Conservation (phyloP, 2,797 vertebrate species). For the Astyanax mexicanus region DNA sequence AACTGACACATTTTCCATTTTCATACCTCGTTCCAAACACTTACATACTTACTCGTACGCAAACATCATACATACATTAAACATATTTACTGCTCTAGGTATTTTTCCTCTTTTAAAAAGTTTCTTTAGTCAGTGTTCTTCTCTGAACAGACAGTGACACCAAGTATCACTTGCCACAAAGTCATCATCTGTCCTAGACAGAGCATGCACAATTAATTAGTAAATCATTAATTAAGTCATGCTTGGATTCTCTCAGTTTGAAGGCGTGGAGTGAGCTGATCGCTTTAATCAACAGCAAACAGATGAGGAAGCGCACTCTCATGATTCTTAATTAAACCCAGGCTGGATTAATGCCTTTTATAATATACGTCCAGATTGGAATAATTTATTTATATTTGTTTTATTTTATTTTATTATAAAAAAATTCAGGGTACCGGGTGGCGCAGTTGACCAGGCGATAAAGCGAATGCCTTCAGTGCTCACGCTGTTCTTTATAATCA, state of each 20-base stretch:
- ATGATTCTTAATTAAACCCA: conserved; percentile 58
- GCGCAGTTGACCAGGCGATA: conserved; percentile 11
- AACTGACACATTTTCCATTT: too few species aligned
- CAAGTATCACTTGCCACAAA: conserved; percentile 54
- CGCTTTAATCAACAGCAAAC: conserved; percentile 63
- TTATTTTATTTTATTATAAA: neutral
- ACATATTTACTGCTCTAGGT: too few species aligned
- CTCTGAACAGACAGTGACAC: conserved; percentile 23
- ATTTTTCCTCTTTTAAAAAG: too few species aligned
- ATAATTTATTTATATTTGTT: too few species aligned
- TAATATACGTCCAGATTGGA: conserved; percentile 26
- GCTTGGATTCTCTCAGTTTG: conserved; percentile 57
- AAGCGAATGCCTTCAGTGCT: conserved; percentile 23
- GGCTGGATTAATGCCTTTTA: conserved; percentile 40
- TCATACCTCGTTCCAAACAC: too few species aligned
- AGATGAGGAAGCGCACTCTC: conserved; percentile 56
- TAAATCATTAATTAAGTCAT: conserved; percentile 64
- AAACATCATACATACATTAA: too few species aligned
- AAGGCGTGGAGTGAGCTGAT: conserved; percentile 59
- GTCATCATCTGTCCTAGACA: conserved; percentile 59
- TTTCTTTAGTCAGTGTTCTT: neutral
- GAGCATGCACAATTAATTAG: conserved; percentile 64
- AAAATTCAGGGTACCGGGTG: neutral
- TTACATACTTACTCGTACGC: too few species aligned
- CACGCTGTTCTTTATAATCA: conserved; percentile 41